These are phyloP conservation scores for Epicampocera succincta DNA, from an alignment of 2,888 invertebrate genomes.

Conservation along the genomic window DNA sequence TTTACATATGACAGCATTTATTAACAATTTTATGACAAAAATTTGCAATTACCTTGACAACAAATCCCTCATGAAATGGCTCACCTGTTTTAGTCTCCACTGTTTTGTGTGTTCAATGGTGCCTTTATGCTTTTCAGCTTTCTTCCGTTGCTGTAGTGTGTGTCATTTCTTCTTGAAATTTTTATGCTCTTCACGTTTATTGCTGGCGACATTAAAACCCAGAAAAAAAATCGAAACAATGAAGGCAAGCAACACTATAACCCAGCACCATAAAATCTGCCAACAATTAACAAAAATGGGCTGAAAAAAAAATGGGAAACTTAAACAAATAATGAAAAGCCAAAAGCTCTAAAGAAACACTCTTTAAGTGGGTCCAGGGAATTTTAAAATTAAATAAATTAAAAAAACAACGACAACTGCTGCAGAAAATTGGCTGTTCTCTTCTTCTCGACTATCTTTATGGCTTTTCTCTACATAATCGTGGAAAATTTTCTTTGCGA, in stretches of 20 bases:
- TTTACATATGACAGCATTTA: too few species aligned
- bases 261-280: slow-evolving; percentile 13
- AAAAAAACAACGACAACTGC: not conserved
- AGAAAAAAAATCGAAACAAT: slow-evolving; percentile 11
- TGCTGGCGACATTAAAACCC: slow-evolving; percentile 53
- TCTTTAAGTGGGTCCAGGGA: slow-evolving; percentile 19
- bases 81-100: slow-evolving; percentile 25
- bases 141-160: slow-evolving; percentile 22
- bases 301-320: slow-evolving; percentile 5
- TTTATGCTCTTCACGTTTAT: slow-evolving; percentile 56
- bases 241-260: slow-evolving; percentile 11
- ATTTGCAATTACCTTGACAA: too few species aligned
- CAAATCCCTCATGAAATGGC: too few species aligned
- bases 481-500: slow-evolving; percentile 9
- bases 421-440: slow-evolving; percentile 14
- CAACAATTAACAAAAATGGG: slow-evolving; percentile 15
- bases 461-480: slow-evolving; percentile 11
- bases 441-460: slow-evolving; percentile 4
- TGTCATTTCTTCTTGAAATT: slow-evolving; percentile 29
- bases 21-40: too few species aligned
- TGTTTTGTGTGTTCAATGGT: slow-evolving; percentile 42
- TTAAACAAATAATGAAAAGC: slow-evolving; percentile 31
- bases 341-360: slow-evolving; percentile 11
- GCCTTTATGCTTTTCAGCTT: slow-evolving; percentile 37
- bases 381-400: slow-evolving; percentile 11